phyloP scores from a whole-genome alignment of 1,140 invertebrate genomes.

The Calliopsis andreniformis region DNA sequence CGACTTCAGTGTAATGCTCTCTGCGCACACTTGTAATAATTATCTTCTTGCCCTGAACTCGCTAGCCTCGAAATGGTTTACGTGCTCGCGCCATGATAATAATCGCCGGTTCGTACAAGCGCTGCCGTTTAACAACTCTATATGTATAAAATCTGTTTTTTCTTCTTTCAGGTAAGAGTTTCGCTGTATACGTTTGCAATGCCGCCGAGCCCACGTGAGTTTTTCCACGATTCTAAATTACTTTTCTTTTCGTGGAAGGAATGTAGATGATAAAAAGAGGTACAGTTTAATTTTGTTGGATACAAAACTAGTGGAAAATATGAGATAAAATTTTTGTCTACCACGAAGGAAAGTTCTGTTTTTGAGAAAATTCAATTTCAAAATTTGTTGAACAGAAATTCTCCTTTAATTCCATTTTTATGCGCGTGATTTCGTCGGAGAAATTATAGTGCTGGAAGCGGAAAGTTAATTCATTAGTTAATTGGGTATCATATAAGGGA shows the following conservation, averaged over 20 bases:
- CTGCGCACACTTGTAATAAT: not conserved
- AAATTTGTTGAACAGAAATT: too few relatives aligned
- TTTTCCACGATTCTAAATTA: slow-evolving; percentile 7
- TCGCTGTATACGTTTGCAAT: too few relatives aligned
- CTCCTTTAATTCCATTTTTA: too few relatives aligned
- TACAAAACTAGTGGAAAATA: too few relatives aligned
- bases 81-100: not conserved
- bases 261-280: not conserved
- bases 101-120: not conserved
- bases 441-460: too few relatives aligned
- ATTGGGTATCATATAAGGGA: too few relatives aligned
- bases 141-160: not conserved
- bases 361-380: too few relatives aligned
- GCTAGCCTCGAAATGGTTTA: not conserved
- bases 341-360: too few relatives aligned
- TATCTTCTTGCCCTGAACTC: not conserved
- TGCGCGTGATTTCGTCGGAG: too few relatives aligned
- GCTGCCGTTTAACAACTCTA: not conserved
- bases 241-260: not conserved
- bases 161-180: slow-evolving; percentile 42
- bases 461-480: too few relatives aligned
- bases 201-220: not conserved
- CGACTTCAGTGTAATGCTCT: not conserved
- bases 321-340: too few relatives aligned
- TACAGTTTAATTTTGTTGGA: too few relatives aligned